A percentile compares a stretch with the other conserved stretches of the same genome.
These are phyloP conservation scores for Acanthis flammea DNA, from an alignment of 2,797 vertebrate species.

Conservation along the genomic window DNA sequence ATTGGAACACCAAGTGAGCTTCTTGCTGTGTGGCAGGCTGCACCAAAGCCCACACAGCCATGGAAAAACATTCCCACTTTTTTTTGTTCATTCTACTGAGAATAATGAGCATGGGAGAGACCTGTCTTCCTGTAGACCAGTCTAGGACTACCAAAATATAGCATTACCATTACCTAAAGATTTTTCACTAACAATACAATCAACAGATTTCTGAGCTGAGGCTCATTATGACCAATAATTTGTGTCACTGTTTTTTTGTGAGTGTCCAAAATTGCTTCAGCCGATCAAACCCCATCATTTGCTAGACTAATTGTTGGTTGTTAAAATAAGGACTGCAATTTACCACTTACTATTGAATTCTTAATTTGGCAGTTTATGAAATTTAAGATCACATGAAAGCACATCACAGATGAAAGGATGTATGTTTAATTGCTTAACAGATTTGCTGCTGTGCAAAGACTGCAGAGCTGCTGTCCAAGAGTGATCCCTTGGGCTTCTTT, in stretches of 20 bases:
- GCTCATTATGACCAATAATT: neutral
- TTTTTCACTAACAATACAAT: neutral
- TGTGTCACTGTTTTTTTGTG: neutral
- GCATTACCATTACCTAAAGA: neutral
- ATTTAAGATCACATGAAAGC: conserved; percentile 35
- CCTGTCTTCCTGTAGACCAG: neutral
- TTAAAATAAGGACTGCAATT: conserved; percentile 15
- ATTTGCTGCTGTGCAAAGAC: neutral
- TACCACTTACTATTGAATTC: conserved; percentile 2
- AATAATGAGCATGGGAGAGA: neutral
- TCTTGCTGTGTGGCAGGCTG: neutral
- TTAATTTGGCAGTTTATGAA: conserved; percentile 35
- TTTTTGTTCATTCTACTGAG: neutral
- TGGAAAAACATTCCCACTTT: neutral
- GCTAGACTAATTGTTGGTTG: neutral
- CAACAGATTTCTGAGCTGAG: neutral
- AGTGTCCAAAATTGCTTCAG: neutral
- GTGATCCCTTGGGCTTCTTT: neutral
- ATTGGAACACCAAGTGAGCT: neutral
- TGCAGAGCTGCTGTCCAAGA: neutral
- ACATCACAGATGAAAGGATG: neutral
- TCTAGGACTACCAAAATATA: neutral
- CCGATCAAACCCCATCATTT: neutral
- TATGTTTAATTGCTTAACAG: neutral
- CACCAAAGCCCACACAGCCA: neutral